These are phyloP conservation scores for Hyles euphorbiae DNA, from an alignment of 1,140 invertebrate genomes.

Conservation along the genomic window DNA sequence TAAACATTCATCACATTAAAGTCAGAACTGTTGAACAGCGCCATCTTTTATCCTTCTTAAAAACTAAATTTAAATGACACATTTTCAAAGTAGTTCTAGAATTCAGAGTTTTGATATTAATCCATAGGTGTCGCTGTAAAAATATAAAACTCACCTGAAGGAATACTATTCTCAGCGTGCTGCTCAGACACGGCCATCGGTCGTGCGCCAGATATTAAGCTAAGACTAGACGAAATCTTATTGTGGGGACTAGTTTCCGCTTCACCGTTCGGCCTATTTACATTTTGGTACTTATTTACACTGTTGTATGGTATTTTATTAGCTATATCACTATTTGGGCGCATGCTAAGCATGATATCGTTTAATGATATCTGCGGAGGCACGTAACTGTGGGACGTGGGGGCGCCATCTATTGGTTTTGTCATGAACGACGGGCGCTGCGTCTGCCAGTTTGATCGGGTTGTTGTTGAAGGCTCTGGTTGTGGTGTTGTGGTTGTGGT, in stretches of 20 bases:
- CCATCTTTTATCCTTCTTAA: conserved; percentile 18
- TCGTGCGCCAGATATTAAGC: conserved; percentile 58
- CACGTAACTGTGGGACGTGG: conserved; percentile 53
- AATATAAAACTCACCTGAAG: conserved; percentile 42
- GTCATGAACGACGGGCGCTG: conserved; percentile 75
- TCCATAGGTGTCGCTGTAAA: background rate
- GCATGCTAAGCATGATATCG: conserved; percentile 64
- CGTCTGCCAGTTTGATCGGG: conserved; percentile 53
- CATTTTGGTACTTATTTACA: conserved; percentile 74
- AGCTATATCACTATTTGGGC: conserved; percentile 74
- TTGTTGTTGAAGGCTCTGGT: conserved; percentile 39
- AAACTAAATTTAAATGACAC: no score
- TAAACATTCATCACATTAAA: no score
- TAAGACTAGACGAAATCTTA: conserved; percentile 76
- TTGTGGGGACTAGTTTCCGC: conserved; percentile 73
- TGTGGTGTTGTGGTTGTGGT: conserved; percentile 33
- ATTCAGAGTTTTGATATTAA: background rate
- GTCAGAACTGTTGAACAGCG: conserved; percentile 5
- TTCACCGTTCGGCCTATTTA: conserved; percentile 66
- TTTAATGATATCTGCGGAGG: conserved; percentile 63
- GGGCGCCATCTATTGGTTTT: conserved; percentile 73
- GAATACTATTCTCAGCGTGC: conserved; percentile 59
- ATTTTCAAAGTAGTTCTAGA: no score
- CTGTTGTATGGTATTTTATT: conserved; percentile 71
- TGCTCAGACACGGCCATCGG: conserved; percentile 68